A percentile compares a stretch with the other conserved stretches of the same genome.
These are phyloP conservation scores for Ptychobarbus kaznakovi DNA, from an alignment of 2,797 vertebrate genomes.

Conservation along the genomic window DNA sequence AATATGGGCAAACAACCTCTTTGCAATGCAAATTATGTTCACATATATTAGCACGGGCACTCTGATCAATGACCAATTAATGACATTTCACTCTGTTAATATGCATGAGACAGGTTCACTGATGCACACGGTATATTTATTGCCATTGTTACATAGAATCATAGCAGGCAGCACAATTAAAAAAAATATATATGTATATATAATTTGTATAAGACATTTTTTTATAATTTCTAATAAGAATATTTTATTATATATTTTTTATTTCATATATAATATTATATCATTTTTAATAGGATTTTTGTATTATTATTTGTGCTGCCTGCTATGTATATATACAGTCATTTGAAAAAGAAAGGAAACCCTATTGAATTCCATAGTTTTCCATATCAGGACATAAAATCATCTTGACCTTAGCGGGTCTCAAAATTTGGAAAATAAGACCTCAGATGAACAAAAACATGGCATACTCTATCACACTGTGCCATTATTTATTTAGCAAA, in stretches of 20 bases:
- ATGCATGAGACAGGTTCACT: slow-evolving; percentile 57
- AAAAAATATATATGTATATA: too few species aligned
- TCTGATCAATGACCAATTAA: slow-evolving; percentile 59
- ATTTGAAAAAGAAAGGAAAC: background rate
- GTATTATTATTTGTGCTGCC: too few species aligned
- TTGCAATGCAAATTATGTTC: slow-evolving; percentile 60
- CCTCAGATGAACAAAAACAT: background rate
- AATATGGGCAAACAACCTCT: slow-evolving; percentile 58
- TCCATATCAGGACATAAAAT: background rate
- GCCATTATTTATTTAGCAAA: too few species aligned
- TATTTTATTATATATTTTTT: too few species aligned
- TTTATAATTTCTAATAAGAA: too few species aligned
- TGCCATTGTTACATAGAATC: slow-evolving; percentile 42
- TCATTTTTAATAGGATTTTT: background rate
- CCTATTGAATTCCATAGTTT: background rate
- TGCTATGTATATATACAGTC: background rate
- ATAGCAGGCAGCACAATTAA: background rate
- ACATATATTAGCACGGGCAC: slow-evolving; percentile 49
- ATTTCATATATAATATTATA: background rate
- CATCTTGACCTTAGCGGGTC: too few species aligned
- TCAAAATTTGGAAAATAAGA: background rate
- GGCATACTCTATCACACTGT: too few species aligned
- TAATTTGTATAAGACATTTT: too few species aligned
- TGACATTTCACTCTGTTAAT: slow-evolving; percentile 58
- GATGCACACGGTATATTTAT: slow-evolving; percentile 54